Conservation (phyloP, 2,797 vertebrate species). For the Channallabes apus region DNA sequence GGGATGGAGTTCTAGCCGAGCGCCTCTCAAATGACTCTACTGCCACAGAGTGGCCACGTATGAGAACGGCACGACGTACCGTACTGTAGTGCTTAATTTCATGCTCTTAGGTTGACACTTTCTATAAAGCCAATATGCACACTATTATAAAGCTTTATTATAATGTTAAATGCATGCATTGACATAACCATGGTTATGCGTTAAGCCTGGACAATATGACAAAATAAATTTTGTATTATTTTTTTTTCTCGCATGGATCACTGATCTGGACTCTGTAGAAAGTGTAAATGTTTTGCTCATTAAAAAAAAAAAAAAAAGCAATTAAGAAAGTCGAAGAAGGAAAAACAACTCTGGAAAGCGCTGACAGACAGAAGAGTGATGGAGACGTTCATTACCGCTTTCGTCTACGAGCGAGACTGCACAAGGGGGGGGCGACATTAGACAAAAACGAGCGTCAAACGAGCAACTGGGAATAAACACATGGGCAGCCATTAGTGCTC, state of each 20-base stretch:
- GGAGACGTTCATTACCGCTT: slow-evolving; percentile 57
- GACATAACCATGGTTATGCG: neutral
- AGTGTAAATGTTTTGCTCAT: neutral
- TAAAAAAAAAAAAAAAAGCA: neutral
- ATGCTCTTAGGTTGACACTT: neutral
- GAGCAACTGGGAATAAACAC: slow-evolving; percentile 31
- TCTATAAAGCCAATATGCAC: neutral
- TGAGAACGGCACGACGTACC: slow-evolving; percentile 6
- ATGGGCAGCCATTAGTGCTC: slow-evolving; percentile 30
- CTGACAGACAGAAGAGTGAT: slow-evolving; percentile 14
- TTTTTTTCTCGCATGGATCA: neutral
- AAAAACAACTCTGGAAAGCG: neutral
- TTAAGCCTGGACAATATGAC: neutral
- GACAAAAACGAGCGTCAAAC: slow-evolving; percentile 40
- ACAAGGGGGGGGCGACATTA: slow-evolving; percentile 51
- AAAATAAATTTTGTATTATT: too few species aligned
- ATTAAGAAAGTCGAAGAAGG: neutral
- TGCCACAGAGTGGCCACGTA: slow-evolving; percentile 48
- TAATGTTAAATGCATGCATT: neutral
- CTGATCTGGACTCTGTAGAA: slow-evolving; percentile 3
- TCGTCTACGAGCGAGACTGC: slow-evolving; percentile 64
- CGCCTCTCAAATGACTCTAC: slow-evolving; percentile 32
- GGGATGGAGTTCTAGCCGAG: neutral
- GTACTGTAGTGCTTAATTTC: neutral
- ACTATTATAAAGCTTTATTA: neutral